Percentiles rank a stretch among this genome's conserved stretches.
Conservation (phyloP, 2,797 vertebrate species). For the Hyperoplus lanceolatus region DNA sequence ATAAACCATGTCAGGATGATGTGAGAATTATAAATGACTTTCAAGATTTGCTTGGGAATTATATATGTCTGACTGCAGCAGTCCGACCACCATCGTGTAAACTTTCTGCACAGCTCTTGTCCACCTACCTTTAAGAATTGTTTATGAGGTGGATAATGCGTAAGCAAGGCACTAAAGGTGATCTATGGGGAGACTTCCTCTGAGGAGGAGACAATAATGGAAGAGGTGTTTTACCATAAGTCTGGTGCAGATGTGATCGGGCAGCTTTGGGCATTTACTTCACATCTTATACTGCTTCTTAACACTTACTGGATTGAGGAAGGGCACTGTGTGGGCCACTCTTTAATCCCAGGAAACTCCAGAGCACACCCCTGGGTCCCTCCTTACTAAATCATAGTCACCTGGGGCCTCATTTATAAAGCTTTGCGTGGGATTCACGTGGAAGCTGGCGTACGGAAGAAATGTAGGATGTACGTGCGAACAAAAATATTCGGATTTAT, state of each 20-base stretch:
- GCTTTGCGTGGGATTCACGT: no score
- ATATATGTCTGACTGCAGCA: constrained; percentile 39
- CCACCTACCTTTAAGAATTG: constrained; percentile 28
- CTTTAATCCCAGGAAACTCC: constrained; percentile 24
- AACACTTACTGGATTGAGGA: constrained; percentile 31
- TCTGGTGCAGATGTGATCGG: constrained; percentile 37
- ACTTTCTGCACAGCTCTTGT: constrained; percentile 29
- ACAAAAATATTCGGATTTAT: no score
- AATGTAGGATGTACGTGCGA: no score
- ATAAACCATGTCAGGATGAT: constrained; percentile 51
- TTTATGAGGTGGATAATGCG: constrained; percentile 51
- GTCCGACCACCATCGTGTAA: constrained; percentile 28
- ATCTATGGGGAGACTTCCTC: constrained; percentile 50
- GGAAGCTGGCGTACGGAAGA: no score
- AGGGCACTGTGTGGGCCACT: constrained; percentile 17
- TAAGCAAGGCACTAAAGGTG: constrained; percentile 46
- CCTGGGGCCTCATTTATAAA: no score
- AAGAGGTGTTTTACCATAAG: constrained; percentile 33
- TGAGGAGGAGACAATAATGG: constrained; percentile 27
- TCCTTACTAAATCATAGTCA: constrained; percentile 27
- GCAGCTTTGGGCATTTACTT: constrained; percentile 38
- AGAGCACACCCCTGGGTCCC: constrained; percentile 17
- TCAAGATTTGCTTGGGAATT: constrained; percentile 45
- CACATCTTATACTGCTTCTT: constrained; percentile 32
- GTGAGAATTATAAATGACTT: constrained; percentile 56